Evolutionary conservation across 2,888 invertebrate species (phyloP), one percentile per base, ranked within the genome.

Genomic region (Tenthredo amoena): DNA sequence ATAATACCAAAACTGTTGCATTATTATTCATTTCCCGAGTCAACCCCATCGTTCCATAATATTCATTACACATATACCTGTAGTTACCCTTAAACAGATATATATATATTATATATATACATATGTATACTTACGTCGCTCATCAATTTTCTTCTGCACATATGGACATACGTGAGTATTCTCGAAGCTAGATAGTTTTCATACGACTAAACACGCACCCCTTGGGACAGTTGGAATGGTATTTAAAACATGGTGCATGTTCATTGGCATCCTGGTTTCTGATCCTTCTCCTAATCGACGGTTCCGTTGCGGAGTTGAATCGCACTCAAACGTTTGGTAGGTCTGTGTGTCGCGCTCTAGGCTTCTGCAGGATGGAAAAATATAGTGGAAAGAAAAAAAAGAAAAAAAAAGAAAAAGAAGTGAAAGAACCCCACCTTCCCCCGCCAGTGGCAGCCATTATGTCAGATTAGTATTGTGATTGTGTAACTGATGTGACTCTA

Each of bases 401-500:
- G 7, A 1, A 71, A 12, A 34, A 74, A 40, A 74, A 74, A 47
- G 4, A 26, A 31, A 76, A 55, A 50, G 47, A 31, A 50, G 31
- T 5, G 26, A 83, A 83, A 68, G 15, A 12, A 15, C 68, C 47
- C 83, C 31, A 40, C 47, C 68, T 26, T 40, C 68, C 71, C 21
- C 37, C 71, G 71, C 68, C 71, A n/a, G 34, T 76, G 76, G 85
- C 82, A 76, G 84, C 86, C 84, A 91, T 91, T 92, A 93, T 91
- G 91, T 90, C 91, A 89, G 90, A 92, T 93, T 93, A 92, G 92
- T 90, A 93, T 93, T 93, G 92, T 93, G 91, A 92, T 93, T 93
- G 92, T 93, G 93, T 93, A 93, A 92, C 92, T 91, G 91, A 92
- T 90, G 91, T 92, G 92, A 92, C 91, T 92, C 92, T 91, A 92